Base-by-base conservation (phyloP, 30 jellyfish, hydroid and myxozoan species). In the Clytia hemisphaerica region DNA sequence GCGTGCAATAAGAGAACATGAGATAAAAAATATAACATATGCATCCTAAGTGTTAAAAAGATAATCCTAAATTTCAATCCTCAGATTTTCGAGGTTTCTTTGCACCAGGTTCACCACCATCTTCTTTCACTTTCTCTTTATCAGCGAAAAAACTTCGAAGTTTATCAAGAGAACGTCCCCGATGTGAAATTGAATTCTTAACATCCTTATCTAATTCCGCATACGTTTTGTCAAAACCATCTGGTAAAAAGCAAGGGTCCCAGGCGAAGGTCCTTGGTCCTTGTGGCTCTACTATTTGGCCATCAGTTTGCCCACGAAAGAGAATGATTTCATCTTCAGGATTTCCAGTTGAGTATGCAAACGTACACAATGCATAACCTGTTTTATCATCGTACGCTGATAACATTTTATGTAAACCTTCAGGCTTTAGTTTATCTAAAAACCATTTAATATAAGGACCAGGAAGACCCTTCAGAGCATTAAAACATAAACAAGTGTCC, bases 211-310 rank as follows among this genome's bases (percentile, higher is more conserved):
- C 93, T 89, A 88, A 22, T 66, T 88, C 97, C 1, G 95, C 97
- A 76, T 73, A 88, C 89, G 97, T 88, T 53, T 59, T 46, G 3
- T 79, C 84, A 72, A 69, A 88, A 9, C 94, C 94, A 55, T 79
- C 95, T 4, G 97, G 97, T 34, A 45, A 93, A 64, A 88, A 88
- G 45, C 94, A 79, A 19, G 97, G 97, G 64, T 88, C 97, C 97
- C 97, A 88, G 15, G 94, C 97, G 76, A 88, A 88, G 4, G 59
- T 31, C 26, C 84, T 69, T 2, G 93, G 88, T 14, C 97, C 97
- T 2, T 94, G 88, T 2, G 97, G 95, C 40, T 67, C 89, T 22
- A 88, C 97, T 24, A 88, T 88, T 49, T n/a, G 75, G 2, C 97
- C 97, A 85, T 74, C 58, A 6, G 94, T 81, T 59, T 75, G 75